These are phyloP conservation scores for Popillia japonica DNA, from an alignment of 1,140 invertebrate genomes.

Conservation along the genomic window DNA sequence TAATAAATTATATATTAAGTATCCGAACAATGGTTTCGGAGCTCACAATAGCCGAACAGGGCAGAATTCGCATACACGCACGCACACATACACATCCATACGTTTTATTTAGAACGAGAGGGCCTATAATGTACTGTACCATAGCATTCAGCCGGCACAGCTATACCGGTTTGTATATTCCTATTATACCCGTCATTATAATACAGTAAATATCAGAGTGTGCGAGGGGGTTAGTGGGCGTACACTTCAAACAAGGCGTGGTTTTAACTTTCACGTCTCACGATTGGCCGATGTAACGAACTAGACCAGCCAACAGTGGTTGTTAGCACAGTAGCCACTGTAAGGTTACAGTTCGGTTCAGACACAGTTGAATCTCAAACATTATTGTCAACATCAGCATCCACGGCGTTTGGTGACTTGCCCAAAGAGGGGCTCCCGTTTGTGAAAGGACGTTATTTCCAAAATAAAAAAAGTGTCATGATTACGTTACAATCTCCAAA, in stretches of 20 bases:
- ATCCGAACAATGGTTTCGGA: conserved; percentile 35
- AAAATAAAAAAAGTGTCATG: background rate
- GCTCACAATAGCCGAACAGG: background rate
- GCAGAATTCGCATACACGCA: conserved; percentile 5
- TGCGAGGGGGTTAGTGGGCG: conserved; percentile 41
- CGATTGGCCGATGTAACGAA: conserved; percentile 39
- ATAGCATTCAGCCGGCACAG: conserved; percentile 44
- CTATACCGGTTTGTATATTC: conserved; percentile 58
- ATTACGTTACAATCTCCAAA: background rate
- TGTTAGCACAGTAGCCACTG: conserved; percentile 38
- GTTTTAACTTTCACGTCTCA: conserved; percentile 19
- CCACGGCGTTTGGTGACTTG: conserved; percentile 9
- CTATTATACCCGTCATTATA: conserved; percentile 57
- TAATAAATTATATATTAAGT: conserved; percentile 39
- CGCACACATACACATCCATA: conserved; percentile 8
- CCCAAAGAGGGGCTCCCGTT: background rate
- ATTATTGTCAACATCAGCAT: conserved; percentile 26
- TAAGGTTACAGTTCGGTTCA: conserved; percentile 36
- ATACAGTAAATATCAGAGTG: conserved; percentile 58
- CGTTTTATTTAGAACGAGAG: conserved; percentile 19
- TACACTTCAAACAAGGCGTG: conserved; percentile 23
- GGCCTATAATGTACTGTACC: conserved; percentile 16
- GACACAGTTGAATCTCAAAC: conserved; percentile 31
- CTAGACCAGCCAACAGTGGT: conserved; percentile 33
- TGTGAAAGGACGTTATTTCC: background rate